Conservation (phyloP, 2,113 vertebrate species). For the Tursiops truncatus region DNA sequence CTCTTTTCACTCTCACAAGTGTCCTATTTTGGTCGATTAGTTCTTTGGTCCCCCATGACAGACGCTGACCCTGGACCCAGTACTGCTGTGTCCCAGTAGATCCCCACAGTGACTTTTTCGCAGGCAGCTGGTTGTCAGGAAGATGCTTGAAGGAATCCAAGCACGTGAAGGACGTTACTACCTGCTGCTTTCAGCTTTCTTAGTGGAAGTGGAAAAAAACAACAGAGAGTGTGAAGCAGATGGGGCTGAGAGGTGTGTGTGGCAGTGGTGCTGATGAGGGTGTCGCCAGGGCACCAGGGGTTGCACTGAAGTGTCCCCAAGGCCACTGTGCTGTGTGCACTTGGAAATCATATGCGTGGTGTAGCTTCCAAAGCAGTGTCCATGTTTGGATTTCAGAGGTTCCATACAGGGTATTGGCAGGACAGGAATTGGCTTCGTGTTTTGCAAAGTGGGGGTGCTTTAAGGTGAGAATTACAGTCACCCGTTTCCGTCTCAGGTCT, state of each 20-base stretch:
- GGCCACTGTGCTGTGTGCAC: background rate
- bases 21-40: accelerated
- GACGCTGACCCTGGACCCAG: background rate
- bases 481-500: background rate
- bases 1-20: background rate
- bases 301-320: background rate
- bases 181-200: background rate
- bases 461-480: background rate
- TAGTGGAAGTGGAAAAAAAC: accelerated
- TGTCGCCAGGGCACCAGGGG: constrained; percentile 50
- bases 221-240: background rate
- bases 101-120: background rate
- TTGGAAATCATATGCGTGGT: accelerated
- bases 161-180: background rate
- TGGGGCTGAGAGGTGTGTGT: background rate
- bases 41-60: accelerated
- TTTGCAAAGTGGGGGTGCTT: background rate
- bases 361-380: background rate
- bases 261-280: constrained; percentile 10
- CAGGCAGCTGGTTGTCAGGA: background rate
- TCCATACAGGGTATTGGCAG: background rate
- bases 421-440: background rate
- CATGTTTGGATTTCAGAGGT: background rate
- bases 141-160: background rate
- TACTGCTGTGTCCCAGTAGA: background rate